Conservation (phyloP, 2,888 invertebrate species). For the Tryphoninae sp. region DNA sequence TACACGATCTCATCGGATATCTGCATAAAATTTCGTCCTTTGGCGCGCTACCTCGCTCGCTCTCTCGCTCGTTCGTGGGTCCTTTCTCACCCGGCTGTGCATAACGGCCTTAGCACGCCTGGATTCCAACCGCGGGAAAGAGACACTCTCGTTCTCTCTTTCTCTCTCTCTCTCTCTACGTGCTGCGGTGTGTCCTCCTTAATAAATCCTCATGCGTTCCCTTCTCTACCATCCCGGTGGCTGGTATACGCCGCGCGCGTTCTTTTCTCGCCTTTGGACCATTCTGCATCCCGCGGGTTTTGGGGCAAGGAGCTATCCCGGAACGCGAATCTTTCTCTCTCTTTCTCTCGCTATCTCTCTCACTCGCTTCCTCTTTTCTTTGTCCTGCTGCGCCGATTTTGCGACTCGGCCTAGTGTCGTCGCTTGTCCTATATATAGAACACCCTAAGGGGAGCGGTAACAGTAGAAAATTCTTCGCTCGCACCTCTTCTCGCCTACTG, state of each 20-base stretch:
- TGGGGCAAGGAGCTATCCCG: conserved; percentile 42
- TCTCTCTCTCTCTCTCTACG: too few relatives aligned
- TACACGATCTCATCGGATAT: conserved; percentile 71
- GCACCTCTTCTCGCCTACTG: conserved; percentile 60
- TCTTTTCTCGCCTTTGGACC: conserved; percentile 60
- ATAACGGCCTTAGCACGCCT: conserved; percentile 63
- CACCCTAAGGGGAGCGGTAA: conserved; percentile 23
- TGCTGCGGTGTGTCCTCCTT: conserved; percentile 67
- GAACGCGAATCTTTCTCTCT: conserved; percentile 60
- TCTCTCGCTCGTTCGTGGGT: conserved; percentile 27
- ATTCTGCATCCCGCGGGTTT: conserved; percentile 27
- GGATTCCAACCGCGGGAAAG: conserved; percentile 62
- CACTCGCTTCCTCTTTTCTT: conserved; percentile 29
- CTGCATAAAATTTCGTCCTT: conserved; percentile 73
- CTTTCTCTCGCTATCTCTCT: conserved; percentile 22
- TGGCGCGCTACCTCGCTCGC: conserved; percentile 43
- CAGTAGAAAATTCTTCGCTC: conserved; percentile 63
- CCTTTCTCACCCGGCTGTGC: conserved; percentile 42
- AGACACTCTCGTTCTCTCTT: conserved; percentile 43
- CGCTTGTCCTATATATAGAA: neutral
- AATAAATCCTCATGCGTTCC: conserved; percentile 75
- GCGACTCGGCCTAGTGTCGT: conserved; percentile 39
- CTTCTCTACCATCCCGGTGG: conserved; percentile 58
- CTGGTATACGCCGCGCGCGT: conserved; percentile 53
- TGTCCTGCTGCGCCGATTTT: conserved; percentile 56